These are phyloP conservation scores for Lithodes maja DNA, from an alignment of 2,888 invertebrate genomes.

Conservation along the genomic window DNA sequence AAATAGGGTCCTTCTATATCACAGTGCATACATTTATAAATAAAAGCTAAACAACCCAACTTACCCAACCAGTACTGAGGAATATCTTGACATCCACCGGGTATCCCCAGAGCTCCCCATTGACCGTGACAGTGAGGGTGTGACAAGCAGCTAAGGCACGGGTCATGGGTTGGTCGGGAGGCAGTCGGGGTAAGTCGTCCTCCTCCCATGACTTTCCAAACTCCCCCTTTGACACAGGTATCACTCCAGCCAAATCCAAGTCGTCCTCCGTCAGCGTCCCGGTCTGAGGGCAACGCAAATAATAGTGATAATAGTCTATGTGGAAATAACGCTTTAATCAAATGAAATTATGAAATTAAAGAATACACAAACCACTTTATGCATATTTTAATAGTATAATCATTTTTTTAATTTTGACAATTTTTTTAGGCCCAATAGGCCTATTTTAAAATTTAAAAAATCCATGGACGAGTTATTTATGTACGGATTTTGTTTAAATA, in stretches of 20 bases:
- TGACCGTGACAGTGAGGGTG: constrained; percentile 75
- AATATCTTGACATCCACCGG: constrained; percentile 77
- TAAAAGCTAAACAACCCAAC: constrained; percentile 69
- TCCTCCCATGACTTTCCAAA: constrained; percentile 69
- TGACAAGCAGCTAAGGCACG: constrained; percentile 76
- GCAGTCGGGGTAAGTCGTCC: constrained; percentile 60
- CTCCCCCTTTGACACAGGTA: constrained; percentile 52
- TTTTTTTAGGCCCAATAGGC: too few species aligned
- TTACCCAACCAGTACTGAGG: constrained; percentile 77
- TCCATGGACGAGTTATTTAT: too few species aligned
- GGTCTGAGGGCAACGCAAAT: constrained; percentile 72
- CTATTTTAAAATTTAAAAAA: too few species aligned
- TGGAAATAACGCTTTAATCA: too few species aligned
- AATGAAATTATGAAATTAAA: background rate
- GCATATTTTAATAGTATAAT: too few species aligned
- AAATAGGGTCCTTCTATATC: too few species aligned
- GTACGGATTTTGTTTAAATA: too few species aligned
- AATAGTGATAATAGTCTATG: background rate
- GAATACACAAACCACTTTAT: background rate
- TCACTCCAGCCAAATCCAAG: constrained; percentile 71
- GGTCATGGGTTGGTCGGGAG: constrained; percentile 72
- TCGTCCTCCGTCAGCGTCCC: constrained; percentile 72
- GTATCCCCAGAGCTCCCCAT: constrained; percentile 75
- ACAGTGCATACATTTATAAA: background rate
- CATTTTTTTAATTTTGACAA: too few species aligned